Evolutionary conservation across 1,140 invertebrate species (phyloP), one percentile per base, ranked within the genome.

Genomic region (Drosophila triauraria): DNA sequence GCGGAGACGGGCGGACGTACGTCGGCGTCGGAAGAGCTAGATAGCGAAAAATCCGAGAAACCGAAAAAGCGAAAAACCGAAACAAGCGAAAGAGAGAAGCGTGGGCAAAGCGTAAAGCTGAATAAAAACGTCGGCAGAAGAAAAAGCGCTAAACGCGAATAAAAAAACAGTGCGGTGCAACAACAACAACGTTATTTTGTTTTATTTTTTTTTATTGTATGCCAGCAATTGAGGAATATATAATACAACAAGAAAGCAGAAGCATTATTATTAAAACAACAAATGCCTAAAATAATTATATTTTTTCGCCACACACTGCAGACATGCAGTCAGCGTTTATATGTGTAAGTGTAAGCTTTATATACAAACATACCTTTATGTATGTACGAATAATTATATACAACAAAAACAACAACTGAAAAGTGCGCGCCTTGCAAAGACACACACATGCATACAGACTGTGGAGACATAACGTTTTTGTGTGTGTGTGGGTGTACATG

Each of bases 1-100:
- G 88, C 90, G 79, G 85, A 83, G 85, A 84, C 90, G 88, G 84
- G 78, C 83, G 84, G 88, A 87, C 85, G 85, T 90, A 63, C 62
- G 72, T 77, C 75, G 63, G 53, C 75, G 75, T 77, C 63, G 75
- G 53, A 56, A 56, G 53, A 56, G 53, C 53, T 56, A 56, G 20
- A 56, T 56, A 56, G 53, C 53, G 53, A 56, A 56, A 56, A 56
- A 3, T 20, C 46, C 77, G 60, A 78, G 82, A 75, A 74, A 77
- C 77, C 61, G 61, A 75, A 58, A 61, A 80, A 72, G 69, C 75
- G 71, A 78, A 76, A 58, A 58, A 75, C 32, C 53, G 70, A 63
- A 74, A 46, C 30, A 40, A 38, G 30, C 56, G 38, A 58, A 35
- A 38, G 5, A 53, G 35, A 42, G 20, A n/a, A 53, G 46, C 59